Percentiles rank a stretch among this genome's conserved stretches.
These are phyloP conservation scores for Nematostella vectensis DNA, from an alignment of 92 coral and sea anemone species.

Conservation along the genomic window DNA sequence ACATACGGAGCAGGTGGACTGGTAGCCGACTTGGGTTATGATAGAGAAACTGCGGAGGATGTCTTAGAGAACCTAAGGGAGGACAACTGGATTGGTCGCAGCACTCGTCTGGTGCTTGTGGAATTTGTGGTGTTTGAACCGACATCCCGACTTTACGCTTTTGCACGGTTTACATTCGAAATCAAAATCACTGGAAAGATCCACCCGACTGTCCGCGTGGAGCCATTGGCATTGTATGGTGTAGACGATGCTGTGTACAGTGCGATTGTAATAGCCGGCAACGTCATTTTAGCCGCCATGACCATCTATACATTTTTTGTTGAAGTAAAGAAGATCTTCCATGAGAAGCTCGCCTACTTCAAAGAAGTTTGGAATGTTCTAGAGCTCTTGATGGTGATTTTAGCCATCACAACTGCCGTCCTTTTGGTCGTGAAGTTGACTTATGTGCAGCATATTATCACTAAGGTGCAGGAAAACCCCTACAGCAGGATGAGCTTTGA, in stretches of 20 bases:
- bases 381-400: constrained; percentile 39
- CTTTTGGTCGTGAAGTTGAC: constrained; percentile 47
- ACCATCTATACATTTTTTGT: constrained; percentile 15
- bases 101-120: constrained; percentile 38
- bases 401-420: constrained; percentile 40
- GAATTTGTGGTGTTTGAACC: constrained; percentile 58
- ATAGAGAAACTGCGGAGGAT: constrained; percentile 39
- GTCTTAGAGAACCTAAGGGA: constrained; percentile 42
- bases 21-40: constrained; percentile 68
- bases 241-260: constrained; percentile 23
- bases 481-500: constrained; percentile 83
- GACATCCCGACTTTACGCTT: constrained; percentile 51
- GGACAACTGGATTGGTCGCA: constrained; percentile 57
- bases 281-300: constrained; percentile 34
- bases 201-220: constrained; percentile 28
- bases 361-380: constrained; percentile 66
- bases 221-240: constrained; percentile 61
- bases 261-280: constrained; percentile 24
- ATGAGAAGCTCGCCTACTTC: constrained; percentile 35
- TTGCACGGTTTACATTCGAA: constrained; percentile 54
- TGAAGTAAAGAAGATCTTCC: constrained; percentile 27
- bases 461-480: constrained; percentile 61
- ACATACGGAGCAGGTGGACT: constrained; percentile 50
- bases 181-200: constrained; percentile 59
- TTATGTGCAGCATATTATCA: constrained; percentile 38